Conservation (phyloP, 2,888 invertebrate species). For the Leptura quadrifasciata region DNA sequence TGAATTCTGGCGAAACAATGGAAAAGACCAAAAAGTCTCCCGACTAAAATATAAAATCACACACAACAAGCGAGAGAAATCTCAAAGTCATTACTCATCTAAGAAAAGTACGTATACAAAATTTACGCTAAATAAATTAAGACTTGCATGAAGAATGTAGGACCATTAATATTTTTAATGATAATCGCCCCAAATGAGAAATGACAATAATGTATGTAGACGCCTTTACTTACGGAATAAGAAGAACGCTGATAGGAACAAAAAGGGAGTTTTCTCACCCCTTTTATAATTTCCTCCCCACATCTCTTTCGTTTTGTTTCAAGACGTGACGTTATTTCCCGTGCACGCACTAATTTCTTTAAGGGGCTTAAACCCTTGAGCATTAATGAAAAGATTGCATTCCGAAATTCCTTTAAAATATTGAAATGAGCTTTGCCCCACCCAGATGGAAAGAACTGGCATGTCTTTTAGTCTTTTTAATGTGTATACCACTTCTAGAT, state of each 20-base stretch:
- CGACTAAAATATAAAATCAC: slow-evolving; percentile 64
- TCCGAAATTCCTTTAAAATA: slow-evolving; percentile 67
- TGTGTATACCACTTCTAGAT: slow-evolving; percentile 37
- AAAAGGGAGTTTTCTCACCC: slow-evolving; percentile 64
- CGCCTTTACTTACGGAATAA: slow-evolving; percentile 65
- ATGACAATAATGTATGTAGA: slow-evolving; percentile 74
- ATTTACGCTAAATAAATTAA: slow-evolving; percentile 72
- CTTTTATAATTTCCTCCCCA: slow-evolving; percentile 63
- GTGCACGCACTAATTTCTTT: slow-evolving; percentile 72
- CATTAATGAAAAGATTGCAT: slow-evolving; percentile 68
- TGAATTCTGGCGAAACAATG: slow-evolving; percentile 53
- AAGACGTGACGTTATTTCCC: slow-evolving; percentile 69
- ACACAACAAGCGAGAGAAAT: slow-evolving; percentile 61
- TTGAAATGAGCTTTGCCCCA: slow-evolving; percentile 54
- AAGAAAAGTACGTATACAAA: slow-evolving; percentile 69
- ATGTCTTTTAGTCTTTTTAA: slow-evolving; percentile 39
- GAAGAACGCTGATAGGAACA: slow-evolving; percentile 63
- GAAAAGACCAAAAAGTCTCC: slow-evolving; percentile 48
- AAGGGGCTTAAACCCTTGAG: slow-evolving; percentile 68
- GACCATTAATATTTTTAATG: slow-evolving; percentile 75
- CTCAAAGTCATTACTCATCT: slow-evolving; percentile 66
- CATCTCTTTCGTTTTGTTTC: slow-evolving; percentile 72
- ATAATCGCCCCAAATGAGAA: slow-evolving; percentile 73
- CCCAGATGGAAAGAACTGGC: slow-evolving; percentile 7
- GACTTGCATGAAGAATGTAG: slow-evolving; percentile 72